Evolutionary conservation across 1,140 invertebrate genomes (phyloP).

Genomic region (Drosophila rufa): DNA sequence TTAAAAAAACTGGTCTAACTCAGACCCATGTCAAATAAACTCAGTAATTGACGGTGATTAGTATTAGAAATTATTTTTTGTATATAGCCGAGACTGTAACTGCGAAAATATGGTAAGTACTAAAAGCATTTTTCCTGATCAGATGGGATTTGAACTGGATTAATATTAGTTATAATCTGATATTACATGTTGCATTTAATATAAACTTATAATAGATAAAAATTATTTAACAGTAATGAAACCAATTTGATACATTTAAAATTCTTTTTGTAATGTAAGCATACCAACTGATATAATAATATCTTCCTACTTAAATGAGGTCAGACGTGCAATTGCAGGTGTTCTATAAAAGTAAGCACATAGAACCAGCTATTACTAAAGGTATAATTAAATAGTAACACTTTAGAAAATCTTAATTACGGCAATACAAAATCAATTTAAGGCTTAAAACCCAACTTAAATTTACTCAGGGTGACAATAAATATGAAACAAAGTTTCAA

Average conservation of each 20-base stretch:
- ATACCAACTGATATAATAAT: too few species aligned
- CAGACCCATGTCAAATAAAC: neutral
- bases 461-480: neutral
- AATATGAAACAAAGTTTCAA: neutral
- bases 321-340: too few species aligned
- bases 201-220: neutral
- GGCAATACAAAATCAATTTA: neutral
- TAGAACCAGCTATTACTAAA: too few species aligned
- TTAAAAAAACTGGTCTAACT: neutral
- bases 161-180: neutral
- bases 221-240: neutral
- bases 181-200: neutral
- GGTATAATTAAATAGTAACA: neutral
- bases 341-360: too few species aligned
- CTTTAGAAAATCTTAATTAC: neutral
- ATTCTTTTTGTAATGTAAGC: too few species aligned
- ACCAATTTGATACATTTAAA: too few species aligned
- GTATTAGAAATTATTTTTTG: neutral
- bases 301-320: too few species aligned
- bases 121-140: neutral
- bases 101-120: neutral
- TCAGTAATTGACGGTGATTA: neutral
- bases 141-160: neutral
- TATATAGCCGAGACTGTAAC: neutral
- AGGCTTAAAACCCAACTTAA: neutral